Conservation (phyloP, 2,113 vertebrate species). For the Lutjanus erythropterus region DNA sequence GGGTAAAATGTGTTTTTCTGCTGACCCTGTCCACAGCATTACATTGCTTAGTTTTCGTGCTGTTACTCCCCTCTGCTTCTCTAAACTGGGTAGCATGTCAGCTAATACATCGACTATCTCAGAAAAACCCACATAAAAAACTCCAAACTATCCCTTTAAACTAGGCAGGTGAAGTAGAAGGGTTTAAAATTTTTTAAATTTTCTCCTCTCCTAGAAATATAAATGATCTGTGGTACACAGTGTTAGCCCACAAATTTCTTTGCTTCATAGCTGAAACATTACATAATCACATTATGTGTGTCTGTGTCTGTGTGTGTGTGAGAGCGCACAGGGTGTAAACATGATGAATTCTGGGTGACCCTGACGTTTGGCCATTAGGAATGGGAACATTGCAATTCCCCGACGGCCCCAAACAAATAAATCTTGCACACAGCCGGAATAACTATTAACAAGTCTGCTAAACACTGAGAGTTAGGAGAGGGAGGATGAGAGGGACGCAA, state of each 20-base stretch:
- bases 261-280: constrained; percentile 27
- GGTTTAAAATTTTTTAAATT: not conserved
- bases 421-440: constrained; percentile 68
- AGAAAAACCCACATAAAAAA: no score
- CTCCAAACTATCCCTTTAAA: no score
- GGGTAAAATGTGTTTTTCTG: no score
- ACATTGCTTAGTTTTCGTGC: no score
- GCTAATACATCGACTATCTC: no score
- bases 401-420: constrained; percentile 64
- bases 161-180: not conserved
- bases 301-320: constrained; percentile 1
- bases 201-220: not conserved
- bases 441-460: constrained; percentile 71
- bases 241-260: constrained; percentile 1
- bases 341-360: constrained; percentile 72
- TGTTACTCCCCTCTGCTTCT: no score
- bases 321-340: constrained; percentile 36
- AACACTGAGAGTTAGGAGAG: constrained; percentile 15
- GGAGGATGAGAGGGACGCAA: not conserved
- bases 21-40: no score
- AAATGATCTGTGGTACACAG: not conserved
- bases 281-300: constrained; percentile 48
- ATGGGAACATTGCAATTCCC: constrained; percentile 60
- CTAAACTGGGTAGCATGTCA: no score
- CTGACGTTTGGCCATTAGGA: constrained; percentile 54